Conservation (phyloP, 2,888 invertebrate genomes). For the Diplazon laetatorius region DNA sequence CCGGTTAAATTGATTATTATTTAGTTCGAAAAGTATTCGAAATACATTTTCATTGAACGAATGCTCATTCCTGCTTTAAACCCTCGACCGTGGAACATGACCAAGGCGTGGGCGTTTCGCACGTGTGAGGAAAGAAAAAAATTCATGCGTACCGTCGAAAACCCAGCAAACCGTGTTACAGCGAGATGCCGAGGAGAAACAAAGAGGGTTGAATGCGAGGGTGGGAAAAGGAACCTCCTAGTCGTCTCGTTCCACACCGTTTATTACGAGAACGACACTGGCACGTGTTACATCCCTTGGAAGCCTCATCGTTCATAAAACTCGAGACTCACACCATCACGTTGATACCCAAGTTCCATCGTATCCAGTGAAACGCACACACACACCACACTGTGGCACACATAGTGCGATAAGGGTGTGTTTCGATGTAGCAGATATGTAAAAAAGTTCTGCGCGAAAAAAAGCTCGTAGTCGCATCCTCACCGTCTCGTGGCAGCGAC, state of each 20-base stretch:
- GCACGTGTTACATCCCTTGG: conserved; percentile 75
- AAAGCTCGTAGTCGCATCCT: background rate
- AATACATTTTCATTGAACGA: conserved; percentile 34
- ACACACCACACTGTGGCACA: background rate
- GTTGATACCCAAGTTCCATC: conserved; percentile 30
- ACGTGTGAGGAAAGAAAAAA: conserved; percentile 60
- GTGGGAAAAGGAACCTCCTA: conserved; percentile 37
- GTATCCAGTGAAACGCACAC: conserved; percentile 13
- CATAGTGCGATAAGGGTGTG: background rate
- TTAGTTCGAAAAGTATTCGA: too few relatives aligned
- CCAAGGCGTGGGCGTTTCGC: conserved; percentile 47
- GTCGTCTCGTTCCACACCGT: conserved; percentile 61
- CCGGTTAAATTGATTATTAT: too few relatives aligned
- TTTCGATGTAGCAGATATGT: background rate
- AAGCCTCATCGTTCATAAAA: conserved; percentile 74
- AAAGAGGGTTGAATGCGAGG: conserved; percentile 6
- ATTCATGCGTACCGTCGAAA: conserved; percentile 52
- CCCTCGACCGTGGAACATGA: conserved; percentile 21
- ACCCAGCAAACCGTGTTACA: conserved; percentile 21
- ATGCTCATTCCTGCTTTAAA: conserved; percentile 33
- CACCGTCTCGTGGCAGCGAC: conserved; percentile 7
- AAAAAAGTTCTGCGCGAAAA: background rate
- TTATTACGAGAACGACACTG: conserved; percentile 70
- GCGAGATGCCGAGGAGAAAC: conserved; percentile 30
- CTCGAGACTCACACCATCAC: conserved; percentile 55